These are phyloP conservation scores for Torymus auratus DNA, from an alignment of 2,888 invertebrate species.

Conservation along the genomic window DNA sequence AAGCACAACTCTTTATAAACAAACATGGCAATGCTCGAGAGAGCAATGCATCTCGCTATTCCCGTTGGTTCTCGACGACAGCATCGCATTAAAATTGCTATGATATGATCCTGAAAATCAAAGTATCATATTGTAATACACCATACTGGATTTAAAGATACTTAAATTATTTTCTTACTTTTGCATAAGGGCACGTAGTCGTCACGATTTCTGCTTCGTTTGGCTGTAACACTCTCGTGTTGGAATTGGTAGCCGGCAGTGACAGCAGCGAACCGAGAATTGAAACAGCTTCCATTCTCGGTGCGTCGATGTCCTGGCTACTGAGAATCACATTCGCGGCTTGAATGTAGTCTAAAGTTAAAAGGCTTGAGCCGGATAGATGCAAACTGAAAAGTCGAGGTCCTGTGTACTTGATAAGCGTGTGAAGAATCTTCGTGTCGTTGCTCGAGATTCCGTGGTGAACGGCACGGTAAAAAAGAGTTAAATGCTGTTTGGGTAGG, in stretches of 20 bases:
- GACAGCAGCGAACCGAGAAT: conserved; percentile 92
- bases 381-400: conserved; percentile 89
- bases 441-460: conserved; percentile 82
- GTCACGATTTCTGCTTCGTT: conserved; percentile 79
- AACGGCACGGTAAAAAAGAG: conserved; percentile 91
- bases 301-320: conserved; percentile 87
- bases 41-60: conserved; percentile 91
- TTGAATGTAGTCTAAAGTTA: conserved; percentile 92
- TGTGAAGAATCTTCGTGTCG: conserved; percentile 74
- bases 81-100: conserved; percentile 90
- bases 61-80: conserved; percentile 93
- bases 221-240: conserved; percentile 84
- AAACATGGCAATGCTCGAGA: conserved; percentile 89
- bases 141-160: not conserved
- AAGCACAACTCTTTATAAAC: conserved; percentile 83
- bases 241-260: conserved; percentile 84
- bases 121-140: conserved; percentile 18
- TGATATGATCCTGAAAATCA: conserved; percentile 86
- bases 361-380: conserved; percentile 91
- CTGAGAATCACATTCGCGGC: conserved; percentile 92
- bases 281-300: conserved; percentile 93
- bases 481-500: conserved; percentile 78
- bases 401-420: conserved; percentile 80
- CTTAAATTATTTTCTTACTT: conserved; percentile 77
- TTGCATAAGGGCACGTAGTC: conserved; percentile 85